Evolutionary conservation across 2,113 vertebrate genomes (phyloP).

Genomic region (Cranoglanis bouderius): DNA sequence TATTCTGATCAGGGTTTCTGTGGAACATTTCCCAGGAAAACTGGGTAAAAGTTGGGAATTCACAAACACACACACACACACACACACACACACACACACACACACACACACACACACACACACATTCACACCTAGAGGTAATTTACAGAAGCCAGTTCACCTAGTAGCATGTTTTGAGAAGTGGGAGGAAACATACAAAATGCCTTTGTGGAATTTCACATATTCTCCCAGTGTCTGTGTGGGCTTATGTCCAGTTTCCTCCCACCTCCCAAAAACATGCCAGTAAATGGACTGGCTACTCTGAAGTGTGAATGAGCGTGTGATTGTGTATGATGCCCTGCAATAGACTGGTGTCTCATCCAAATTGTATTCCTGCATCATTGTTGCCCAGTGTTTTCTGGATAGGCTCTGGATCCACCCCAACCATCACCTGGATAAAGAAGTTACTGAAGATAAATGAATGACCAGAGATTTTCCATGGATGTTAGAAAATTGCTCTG

Average conservation of each 20-base stretch:
- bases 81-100: neutral
- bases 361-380: neutral
- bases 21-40: neutral
- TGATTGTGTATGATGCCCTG: neutral
- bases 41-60: neutral
- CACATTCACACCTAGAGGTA: neutral
- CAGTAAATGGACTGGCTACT: neutral
- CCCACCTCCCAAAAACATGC: neutral
- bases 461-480: neutral
- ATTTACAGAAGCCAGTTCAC: neutral
- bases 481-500: neutral
- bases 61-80: neutral
- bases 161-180: neutral
- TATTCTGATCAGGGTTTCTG: neutral
- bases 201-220: neutral
- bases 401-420: neutral
- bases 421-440: neutral
- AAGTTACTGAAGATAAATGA: neutral
- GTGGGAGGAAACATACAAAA: neutral
- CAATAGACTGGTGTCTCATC: neutral
- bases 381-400: neutral
- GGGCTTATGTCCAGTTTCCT: neutral
- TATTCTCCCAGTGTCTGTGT: neutral
- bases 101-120: neutral
- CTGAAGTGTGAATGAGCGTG: neutral